Percentiles rank a stretch among this genome's conserved stretches.
These are phyloP conservation scores for Iselma pallidipennis DNA, from an alignment of 2,888 invertebrate genomes.

Conservation along the genomic window DNA sequence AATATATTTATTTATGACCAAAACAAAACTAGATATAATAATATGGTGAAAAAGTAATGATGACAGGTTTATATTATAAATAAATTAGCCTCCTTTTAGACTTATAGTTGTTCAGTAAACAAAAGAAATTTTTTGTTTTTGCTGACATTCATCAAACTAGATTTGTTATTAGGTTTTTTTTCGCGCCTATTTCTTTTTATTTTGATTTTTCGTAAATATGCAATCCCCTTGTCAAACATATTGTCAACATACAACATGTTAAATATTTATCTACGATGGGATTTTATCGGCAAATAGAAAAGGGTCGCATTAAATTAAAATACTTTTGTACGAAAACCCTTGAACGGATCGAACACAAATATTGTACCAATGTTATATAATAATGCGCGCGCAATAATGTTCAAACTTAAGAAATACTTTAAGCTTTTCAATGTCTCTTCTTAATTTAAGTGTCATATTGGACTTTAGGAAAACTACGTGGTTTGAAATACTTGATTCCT, in stretches of 20 bases:
- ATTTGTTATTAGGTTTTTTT: too few relatives aligned
- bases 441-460: conserved; percentile 22
- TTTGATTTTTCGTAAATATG: neutral
- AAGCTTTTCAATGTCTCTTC: conserved; percentile 11
- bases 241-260: conserved; percentile 5
- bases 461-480: conserved; percentile 13
- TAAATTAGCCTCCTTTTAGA: neutral
- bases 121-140: neutral
- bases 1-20: neutral
- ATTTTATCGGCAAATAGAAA: conserved; percentile 22
- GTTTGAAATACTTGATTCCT: neutral
- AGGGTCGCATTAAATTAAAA: conserved; percentile 23
- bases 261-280: conserved; percentile 21
- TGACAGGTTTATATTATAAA: neutral
- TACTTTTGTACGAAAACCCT: conserved; percentile 11
- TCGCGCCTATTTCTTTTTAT: neutral
- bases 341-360: conserved; percentile 12
- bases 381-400: conserved; percentile 13
- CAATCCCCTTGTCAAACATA: conserved; percentile 10
- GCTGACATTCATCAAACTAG: too few relatives aligned
- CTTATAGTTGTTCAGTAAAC: neutral
- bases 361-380: conserved; percentile 6
- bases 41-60: neutral
- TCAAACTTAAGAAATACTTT: conserved; percentile 13
- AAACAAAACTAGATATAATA: neutral